Conservation (phyloP, 2,113 vertebrate genomes). For the Eolophus roseicapilla region DNA sequence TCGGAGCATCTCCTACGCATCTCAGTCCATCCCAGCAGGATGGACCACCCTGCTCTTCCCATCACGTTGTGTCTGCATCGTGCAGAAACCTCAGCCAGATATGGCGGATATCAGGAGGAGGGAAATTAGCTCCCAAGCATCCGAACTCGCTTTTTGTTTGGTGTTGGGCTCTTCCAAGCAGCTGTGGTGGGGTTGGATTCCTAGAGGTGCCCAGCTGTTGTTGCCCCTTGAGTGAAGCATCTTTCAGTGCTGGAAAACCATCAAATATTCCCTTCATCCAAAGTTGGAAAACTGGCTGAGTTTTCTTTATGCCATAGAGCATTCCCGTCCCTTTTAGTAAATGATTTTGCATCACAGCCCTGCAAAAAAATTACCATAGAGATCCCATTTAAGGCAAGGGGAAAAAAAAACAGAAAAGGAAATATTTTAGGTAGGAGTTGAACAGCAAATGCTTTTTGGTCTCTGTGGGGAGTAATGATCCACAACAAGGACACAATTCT, state of each 20-base stretch:
- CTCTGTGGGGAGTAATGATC: constrained; percentile 87
- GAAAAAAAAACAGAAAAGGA: constrained; percentile 64
- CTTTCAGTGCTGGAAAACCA: not conserved
- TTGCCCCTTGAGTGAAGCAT: not conserved
- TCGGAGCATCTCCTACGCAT: not conserved
- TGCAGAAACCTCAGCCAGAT: not conserved
- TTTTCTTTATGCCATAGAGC: not conserved
- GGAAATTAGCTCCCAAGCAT: not conserved
- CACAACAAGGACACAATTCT: constrained; percentile 82
- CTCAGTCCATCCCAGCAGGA: not conserved
- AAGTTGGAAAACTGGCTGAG: not conserved
- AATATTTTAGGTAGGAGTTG: constrained; percentile 80
- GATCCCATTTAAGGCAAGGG: constrained; percentile 74
- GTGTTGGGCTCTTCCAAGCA: not conserved
- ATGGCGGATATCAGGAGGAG: fast-evolving
- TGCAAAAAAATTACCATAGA: constrained; percentile 50
- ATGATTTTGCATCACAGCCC: constrained; percentile 27
- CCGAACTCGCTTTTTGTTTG: not conserved
- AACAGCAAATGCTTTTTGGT: constrained; percentile 83
- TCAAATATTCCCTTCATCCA: not conserved
- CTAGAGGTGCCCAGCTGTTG: not conserved
- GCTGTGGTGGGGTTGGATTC: fast-evolving
- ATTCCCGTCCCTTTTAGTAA: constrained; percentile 39
- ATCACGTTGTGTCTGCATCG: fast-evolving
- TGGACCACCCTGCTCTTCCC: not conserved